Evolutionary conservation across 2,113 vertebrate species (phyloP).

Genomic region (Rallus limicola): DNA sequence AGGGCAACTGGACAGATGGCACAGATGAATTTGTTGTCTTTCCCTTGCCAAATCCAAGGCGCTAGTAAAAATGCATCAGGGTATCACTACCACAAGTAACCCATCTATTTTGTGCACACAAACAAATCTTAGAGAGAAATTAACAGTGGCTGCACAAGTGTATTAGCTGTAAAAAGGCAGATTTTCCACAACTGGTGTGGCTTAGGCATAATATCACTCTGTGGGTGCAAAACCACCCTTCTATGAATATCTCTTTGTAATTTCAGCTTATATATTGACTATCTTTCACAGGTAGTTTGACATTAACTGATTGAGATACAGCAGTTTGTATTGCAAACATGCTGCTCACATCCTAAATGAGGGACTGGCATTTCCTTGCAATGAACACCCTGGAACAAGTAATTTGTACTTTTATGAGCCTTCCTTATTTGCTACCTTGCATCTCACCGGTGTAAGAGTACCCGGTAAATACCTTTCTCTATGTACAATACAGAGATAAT

Average conservation of each 20-base stretch:
- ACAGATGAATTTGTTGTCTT: conserved; percentile 38
- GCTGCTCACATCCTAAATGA: background rate
- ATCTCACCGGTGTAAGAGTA: conserved; percentile 71
- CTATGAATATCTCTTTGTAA: background rate
- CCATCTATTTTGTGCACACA: conserved; percentile 33
- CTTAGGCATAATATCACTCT: conserved; percentile 42
- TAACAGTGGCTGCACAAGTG: conserved; percentile 27
- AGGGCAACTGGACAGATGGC: conserved; percentile 55
- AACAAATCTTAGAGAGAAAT: conserved; percentile 56
- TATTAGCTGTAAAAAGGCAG: conserved; percentile 56
- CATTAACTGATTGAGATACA: conserved; percentile 21
- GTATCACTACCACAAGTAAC: conserved; percentile 11
- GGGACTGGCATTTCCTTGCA: conserved; percentile 51
- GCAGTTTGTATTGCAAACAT: conserved; percentile 17
- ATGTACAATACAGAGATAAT: conserved; percentile 81
- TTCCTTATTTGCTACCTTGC: conserved; percentile 80
- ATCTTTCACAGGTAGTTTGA: conserved; percentile 10
- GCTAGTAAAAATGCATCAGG: conserved; percentile 38
- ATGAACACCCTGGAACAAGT: conserved; percentile 30
- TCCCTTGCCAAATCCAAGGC: conserved; percentile 36
- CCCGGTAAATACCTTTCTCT: conserved; percentile 84
- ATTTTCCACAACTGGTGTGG: conserved; percentile 31
- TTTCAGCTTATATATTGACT: conserved; percentile 13
- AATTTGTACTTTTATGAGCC: conserved; percentile 61
- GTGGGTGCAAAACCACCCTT: conserved; percentile 55